Evolutionary conservation across 2,797 vertebrate genomes (phyloP).

Genomic region (Chanos chanos): DNA sequence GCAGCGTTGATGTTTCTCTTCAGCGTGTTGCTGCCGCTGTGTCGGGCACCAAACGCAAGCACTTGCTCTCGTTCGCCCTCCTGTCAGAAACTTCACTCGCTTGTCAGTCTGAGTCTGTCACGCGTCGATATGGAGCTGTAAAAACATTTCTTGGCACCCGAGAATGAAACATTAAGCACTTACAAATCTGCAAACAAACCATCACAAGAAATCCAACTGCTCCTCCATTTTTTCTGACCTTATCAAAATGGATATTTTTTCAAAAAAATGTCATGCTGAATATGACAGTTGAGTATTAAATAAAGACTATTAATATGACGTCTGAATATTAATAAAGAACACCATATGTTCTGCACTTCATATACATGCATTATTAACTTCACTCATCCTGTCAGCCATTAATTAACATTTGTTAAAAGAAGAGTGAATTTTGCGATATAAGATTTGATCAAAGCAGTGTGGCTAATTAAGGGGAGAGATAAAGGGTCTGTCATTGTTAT

Average conservation of each 20-base stretch:
- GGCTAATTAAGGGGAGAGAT: background rate
- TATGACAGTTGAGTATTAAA: constrained; percentile 64
- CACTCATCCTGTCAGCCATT: constrained; percentile 62
- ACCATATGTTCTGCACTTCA: constrained; percentile 66
- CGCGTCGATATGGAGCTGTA: constrained; percentile 40
- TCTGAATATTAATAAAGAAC: constrained; percentile 65
- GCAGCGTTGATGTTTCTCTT: constrained; percentile 37
- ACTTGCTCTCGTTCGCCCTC: constrained; percentile 30
- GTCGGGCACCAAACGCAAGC: constrained; percentile 22
- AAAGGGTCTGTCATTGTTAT: background rate
- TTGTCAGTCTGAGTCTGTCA: constrained; percentile 49
- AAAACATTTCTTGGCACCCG: constrained; percentile 27
- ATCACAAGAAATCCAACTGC: constrained; percentile 38
- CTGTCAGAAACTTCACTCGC: constrained; percentile 47
- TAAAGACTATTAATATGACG: too few species aligned
- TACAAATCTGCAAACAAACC: constrained; percentile 55
- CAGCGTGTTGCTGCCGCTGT: constrained; percentile 12
- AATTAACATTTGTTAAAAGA: constrained; percentile 70
- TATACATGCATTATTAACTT: constrained; percentile 66
- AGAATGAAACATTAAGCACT: constrained; percentile 38
- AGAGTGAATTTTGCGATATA: constrained; percentile 61
- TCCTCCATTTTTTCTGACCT: constrained; percentile 34
- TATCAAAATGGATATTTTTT: constrained; percentile 55
- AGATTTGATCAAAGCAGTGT: constrained; percentile 55
- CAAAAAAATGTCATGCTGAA: constrained; percentile 47